These are phyloP conservation scores for Pangasius larnaudii DNA, from an alignment of 2,797 vertebrate genomes.

Conservation along the genomic window DNA sequence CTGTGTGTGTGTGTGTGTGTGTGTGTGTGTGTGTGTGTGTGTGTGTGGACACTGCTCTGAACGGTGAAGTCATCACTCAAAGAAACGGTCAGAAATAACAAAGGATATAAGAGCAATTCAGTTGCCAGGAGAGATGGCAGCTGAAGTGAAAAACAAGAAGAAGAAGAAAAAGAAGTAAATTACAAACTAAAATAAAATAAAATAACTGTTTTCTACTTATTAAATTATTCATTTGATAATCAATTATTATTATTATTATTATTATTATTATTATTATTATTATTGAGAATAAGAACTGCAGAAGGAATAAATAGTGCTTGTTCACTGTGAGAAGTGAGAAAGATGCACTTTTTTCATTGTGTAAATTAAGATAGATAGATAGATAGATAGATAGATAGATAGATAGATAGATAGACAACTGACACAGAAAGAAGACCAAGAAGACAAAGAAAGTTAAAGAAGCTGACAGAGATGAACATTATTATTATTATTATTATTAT, in stretches of 20 bases:
- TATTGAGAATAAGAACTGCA: no score
- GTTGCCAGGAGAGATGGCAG: slow-evolving; percentile 2
- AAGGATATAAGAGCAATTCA: slow-evolving; percentile 11
- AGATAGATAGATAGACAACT: not conserved
- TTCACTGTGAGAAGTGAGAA: no score
- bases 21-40: not conserved
- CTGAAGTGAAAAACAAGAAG: not conserved
- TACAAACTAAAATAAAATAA: no score
- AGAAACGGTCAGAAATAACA: slow-evolving; percentile 30
- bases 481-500: not conserved
- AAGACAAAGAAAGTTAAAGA: no score
- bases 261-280: no score
- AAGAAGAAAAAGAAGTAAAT: not conserved
- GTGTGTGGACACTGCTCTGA: not conserved
- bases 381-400: not conserved
- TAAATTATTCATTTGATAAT: no score
- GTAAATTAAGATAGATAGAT: not conserved
- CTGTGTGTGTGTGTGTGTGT: not conserved
- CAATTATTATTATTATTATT: no score
- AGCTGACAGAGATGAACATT: not conserved
- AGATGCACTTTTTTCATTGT: no score
- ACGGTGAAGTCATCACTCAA: slow-evolving; percentile 25
- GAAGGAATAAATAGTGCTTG: no score
- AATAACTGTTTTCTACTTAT: no score
- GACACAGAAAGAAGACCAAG: not conserved